Evolutionary conservation across 2,888 invertebrate species (phyloP).

Genomic region (Lucinisca nassula): DNA sequence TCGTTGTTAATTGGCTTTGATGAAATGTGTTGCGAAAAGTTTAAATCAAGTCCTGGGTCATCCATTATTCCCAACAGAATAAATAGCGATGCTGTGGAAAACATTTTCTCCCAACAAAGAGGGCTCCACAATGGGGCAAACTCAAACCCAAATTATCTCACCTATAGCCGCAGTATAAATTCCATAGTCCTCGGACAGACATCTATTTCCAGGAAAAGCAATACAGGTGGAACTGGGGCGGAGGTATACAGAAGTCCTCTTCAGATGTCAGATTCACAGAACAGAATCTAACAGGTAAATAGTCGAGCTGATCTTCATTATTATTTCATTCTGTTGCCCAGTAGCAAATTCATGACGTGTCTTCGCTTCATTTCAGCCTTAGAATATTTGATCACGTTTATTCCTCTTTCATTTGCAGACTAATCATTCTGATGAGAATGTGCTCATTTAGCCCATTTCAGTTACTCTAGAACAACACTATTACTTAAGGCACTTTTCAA

Average conservation of each 20-base stretch:
- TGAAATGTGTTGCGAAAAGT: constrained; percentile 21
- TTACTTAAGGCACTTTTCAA: too few relatives aligned
- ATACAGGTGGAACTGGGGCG: constrained; percentile 9
- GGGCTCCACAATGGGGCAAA: constrained; percentile 35
- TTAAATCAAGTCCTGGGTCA: neutral
- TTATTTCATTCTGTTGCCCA: too few relatives aligned
- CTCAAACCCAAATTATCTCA: constrained; percentile 34
- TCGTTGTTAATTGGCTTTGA: constrained; percentile 29
- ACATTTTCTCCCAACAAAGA: constrained; percentile 39
- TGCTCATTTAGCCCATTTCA: too few relatives aligned
- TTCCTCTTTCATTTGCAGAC: too few relatives aligned
- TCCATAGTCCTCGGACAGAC: constrained; percentile 32
- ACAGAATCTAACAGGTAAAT: too few relatives aligned
- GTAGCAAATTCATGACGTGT: too few relatives aligned
- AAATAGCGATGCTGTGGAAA: constrained; percentile 40
- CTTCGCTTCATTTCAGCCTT: too few relatives aligned
- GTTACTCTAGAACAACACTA: too few relatives aligned
- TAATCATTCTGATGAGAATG: too few relatives aligned
- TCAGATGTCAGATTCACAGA: neutral
- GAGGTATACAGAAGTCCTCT: neutral
- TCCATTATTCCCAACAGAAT: constrained; percentile 37
- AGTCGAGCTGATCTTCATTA: too few relatives aligned
- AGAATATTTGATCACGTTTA: too few relatives aligned
- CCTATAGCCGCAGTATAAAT: constrained; percentile 23
- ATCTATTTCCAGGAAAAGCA: constrained; percentile 30